Evolutionary conservation across 2,113 vertebrate genomes (phyloP), one percentile per base, ranked within the genome.

Genomic region (Lates calcarifer): DNA sequence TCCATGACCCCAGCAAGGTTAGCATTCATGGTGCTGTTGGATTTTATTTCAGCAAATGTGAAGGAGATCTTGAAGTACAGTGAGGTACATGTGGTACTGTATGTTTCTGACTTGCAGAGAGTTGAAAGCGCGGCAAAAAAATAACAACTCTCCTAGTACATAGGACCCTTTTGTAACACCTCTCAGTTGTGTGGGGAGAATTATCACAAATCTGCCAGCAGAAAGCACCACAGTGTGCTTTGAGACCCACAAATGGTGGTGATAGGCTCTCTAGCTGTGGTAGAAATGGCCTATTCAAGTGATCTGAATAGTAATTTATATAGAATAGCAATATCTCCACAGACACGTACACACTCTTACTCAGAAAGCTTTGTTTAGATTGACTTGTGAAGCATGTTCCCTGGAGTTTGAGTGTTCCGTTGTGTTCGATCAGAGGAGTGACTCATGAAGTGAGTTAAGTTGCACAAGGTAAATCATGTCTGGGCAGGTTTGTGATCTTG

Each of bases 391-490:
- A 79, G 57, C 53, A 37, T 82, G 82, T 82, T 86, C 69, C 77
- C 68, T 51, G 49, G 66, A 87, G 77, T 86, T 73, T 65, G 70
- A 78, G 47, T 10, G 55, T 10, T 57, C 29, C 0, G 10, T 6
- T 7, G 26, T 83, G 56, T 81, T 64, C 9, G 28, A 82, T 83
- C 70, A 80, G 67, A 75, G 82, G 75, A 47, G 60, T 87, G 82
- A 83, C 81, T 92, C 90, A 73, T 81, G 78, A n/a, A n/a, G n/a
- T n/a, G n/a, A n/a, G n/a, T 78, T 37, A 64, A 73, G 77, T 82
- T 90, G 84, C 83, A 90, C 79, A 79, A 85, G 66, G 74, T 69
- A 81, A 86, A 76, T 90, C 91, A 14, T 91, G 93, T 91, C 89
- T 7, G 66, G 84, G 87, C 90, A 89, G 79, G 90, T 73, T 47